Conservation (phyloP, 2,888 invertebrate genomes). For the Polydesmus complanatus region DNA sequence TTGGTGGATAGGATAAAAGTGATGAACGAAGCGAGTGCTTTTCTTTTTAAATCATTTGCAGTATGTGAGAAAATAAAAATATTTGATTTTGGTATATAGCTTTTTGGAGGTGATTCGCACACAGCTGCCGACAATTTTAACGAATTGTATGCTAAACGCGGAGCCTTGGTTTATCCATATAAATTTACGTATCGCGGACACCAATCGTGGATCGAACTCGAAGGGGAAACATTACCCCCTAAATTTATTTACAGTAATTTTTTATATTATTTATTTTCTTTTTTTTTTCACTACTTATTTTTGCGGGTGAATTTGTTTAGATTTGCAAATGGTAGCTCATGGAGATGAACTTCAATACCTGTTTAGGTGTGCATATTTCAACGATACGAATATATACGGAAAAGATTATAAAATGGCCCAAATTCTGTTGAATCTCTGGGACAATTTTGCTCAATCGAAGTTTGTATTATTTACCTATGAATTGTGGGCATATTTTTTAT, state of each 20-base stretch:
- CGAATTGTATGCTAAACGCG: neutral
- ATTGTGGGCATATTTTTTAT: neutral
- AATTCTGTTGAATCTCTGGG: neutral
- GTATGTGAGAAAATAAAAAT: neutral
- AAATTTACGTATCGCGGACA: conserved; percentile 2
- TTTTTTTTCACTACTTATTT: neutral
- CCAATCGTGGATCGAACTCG: neutral
- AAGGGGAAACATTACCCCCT: neutral
- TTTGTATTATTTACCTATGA: neutral
- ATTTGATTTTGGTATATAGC: neutral
- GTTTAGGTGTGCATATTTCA: neutral
- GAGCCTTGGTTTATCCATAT: neutral
- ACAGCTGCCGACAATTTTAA: neutral
- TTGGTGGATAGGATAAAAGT: neutral
- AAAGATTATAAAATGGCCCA: neutral
- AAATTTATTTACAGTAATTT: neutral
- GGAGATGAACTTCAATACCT: conserved; percentile 3
- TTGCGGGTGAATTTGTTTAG: neutral
- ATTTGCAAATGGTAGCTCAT: neutral
- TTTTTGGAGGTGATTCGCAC: neutral
- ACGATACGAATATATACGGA: neutral
- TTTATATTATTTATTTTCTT: neutral
- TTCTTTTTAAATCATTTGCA: neutral
- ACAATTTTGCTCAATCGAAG: neutral
- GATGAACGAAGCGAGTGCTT: neutral